These are phyloP conservation scores for Thecocarcelia acutangulata DNA, from an alignment of 2,888 invertebrate species.

Conservation along the genomic window DNA sequence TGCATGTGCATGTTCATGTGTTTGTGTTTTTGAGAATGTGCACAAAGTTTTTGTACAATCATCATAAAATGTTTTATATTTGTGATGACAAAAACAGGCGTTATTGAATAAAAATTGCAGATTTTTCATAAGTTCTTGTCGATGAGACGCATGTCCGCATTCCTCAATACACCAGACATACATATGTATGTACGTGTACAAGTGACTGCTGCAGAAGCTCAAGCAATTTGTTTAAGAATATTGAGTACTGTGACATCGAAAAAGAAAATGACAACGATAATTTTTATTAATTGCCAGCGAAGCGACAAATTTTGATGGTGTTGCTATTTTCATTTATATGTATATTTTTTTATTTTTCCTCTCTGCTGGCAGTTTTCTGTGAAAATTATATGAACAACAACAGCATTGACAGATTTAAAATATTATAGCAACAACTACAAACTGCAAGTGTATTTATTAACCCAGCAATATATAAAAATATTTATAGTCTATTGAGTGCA, in stretches of 20 bases:
- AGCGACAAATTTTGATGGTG: conserved; percentile 67
- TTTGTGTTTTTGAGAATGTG: neutral
- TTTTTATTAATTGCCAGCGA: conserved; percentile 68
- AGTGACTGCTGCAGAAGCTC: conserved; percentile 30
- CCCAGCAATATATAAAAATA: conserved; percentile 64
- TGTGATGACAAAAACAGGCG: conserved; percentile 55
- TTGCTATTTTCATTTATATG: conserved; percentile 29
- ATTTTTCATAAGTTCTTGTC: conserved; percentile 49
- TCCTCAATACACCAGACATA: conserved; percentile 52
- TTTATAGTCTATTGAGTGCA: conserved; percentile 55
- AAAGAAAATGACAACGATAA: conserved; percentile 31
- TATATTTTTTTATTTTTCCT: neutral
- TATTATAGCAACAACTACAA: conserved; percentile 16
- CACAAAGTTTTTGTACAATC: conserved; percentile 22
- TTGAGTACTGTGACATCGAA: conserved; percentile 27
- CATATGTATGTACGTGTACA: neutral
- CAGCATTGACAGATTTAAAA: conserved; percentile 59
- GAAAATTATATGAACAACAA: conserved; percentile 49
- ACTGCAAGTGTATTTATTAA: conserved; percentile 29
- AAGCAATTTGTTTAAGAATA: conserved; percentile 31
- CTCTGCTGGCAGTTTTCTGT: conserved; percentile 22
- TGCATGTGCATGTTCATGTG: too few relatives aligned
- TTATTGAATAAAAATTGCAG: conserved; percentile 41
- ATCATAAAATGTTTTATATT: conserved; percentile 48
- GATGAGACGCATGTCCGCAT: conserved; percentile 67